Evolutionary conservation across 1,140 invertebrate species (phyloP), one percentile per base, ranked within the genome.

Genomic region (Calycopis cecrops): DNA sequence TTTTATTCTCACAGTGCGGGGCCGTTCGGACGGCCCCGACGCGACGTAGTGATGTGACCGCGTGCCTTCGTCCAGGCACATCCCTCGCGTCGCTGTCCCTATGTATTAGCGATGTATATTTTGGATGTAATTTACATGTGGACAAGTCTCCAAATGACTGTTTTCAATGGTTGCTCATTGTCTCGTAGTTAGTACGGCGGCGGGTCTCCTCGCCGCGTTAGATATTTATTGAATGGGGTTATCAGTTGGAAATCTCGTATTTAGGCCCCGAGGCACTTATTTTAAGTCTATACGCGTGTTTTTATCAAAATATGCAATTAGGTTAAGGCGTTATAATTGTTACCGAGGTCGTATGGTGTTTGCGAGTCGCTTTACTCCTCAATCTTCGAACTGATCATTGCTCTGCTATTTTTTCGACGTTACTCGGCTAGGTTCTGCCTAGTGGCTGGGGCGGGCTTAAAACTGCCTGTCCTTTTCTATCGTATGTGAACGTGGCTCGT

Each of bases 181-280:
- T 79, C 72, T 71, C 75, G 64, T 69, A 74, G 69, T 78, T 76
- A 73, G 70, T 78, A 69, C 53, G 65, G 82, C 80, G 83, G 57
- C 62, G 65, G 65, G 62, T 67, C 62, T 6, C 71, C 64, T 76
- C 81, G 79, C 79, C 82, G 83, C 79, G 71, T 65, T 83, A 77
- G 78, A 77, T 78, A 76, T 79, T 82, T 79, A 79, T 79, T 69
- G 66, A 66, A 64, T 80, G 57, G 57, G 73, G 61, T 55, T 64
- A 78, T 75, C 67, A 68, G 72, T 84, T 81, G 77, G 84, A 85
- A 85, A 87, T 87, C 84, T 87, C 84, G 84, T 85, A 79, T 83
- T 75, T 82, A 79, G 65, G 82, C 77, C 73, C 60, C 66, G 69
- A 50, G 67, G 78, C 75, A 62, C 54, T 63, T 73, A 70, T 68